phyloP scores from a whole-genome alignment of 2,888 invertebrate genomes.

The Chirona hameri region DNA sequence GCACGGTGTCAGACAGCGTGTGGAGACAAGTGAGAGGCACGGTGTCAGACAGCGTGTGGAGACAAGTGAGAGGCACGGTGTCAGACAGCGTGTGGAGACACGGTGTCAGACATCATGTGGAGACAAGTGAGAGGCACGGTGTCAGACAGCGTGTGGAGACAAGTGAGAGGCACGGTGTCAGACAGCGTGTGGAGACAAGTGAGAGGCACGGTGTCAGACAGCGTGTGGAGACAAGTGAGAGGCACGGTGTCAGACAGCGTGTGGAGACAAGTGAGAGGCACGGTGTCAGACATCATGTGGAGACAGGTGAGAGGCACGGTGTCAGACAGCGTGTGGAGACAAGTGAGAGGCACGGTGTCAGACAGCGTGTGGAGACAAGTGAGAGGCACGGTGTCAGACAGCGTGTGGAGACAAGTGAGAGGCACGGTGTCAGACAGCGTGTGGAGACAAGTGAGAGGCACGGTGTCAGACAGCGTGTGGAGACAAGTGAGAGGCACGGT shows the following conservation, averaged over 20 bases:
- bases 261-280: not conserved
- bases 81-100: not conserved
- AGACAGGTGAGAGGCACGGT: too few species aligned
- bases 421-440: too few species aligned
- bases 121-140: not conserved
- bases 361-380: not conserved
- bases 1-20: too few species aligned
- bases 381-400: not conserved
- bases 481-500: constrained; percentile 52
- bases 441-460: too few species aligned
- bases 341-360: constrained; percentile 41
- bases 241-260: not conserved
- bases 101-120: not conserved
- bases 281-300: too few species aligned
- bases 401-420: not conserved
- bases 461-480: constrained; percentile 57
- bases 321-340: constrained; percentile 65
- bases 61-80: constrained; percentile 52
- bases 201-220: not conserved
- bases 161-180: too few species aligned
- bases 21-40: too few species aligned
- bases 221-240: not conserved
- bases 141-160: too few species aligned
- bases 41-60: constrained; percentile 57
- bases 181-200: constrained; percentile 67